These are phyloP conservation scores for Romanomermis culicivorax DNA, from an alignment of 2,888 invertebrate species.

Conservation along the genomic window DNA sequence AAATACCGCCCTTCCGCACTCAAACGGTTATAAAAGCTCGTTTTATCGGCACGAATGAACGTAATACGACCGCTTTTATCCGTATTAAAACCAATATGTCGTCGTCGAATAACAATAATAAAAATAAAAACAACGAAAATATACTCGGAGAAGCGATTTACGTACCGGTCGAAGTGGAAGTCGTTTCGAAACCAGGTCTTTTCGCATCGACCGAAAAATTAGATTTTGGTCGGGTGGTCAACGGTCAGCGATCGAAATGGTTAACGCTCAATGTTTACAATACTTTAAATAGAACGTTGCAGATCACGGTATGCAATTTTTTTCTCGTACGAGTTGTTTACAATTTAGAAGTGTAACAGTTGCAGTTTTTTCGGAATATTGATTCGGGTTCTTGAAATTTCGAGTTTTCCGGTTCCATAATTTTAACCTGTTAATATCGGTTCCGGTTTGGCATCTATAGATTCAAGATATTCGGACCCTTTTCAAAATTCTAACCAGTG, in stretches of 20 bases:
- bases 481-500: no score
- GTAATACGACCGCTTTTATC: conserved; percentile 63
- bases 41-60: conserved; percentile 41
- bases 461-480: no score
- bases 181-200: conserved; percentile 42
- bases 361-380: no score
- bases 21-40: conserved; percentile 67
- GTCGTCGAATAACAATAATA: no score
- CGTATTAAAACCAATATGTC: conserved; percentile 47
- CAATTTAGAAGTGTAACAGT: no score
- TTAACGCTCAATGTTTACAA: conserved; percentile 45
- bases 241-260: conserved; percentile 42
- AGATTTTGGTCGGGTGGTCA: conserved; percentile 60
- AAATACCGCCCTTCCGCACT: conserved; percentile 64
- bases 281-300: conserved; percentile 44
- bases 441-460: no score
- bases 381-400: no score
- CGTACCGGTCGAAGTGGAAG: conserved; percentile 62
- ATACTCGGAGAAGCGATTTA: conserved; percentile 46
- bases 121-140: background rate
- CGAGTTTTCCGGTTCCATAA: no score
- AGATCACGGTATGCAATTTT: conserved; percentile 41
- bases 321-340: background rate
- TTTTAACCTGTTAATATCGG: no score
- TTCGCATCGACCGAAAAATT: conserved; percentile 54